These are phyloP conservation scores for Neostethus bicornis DNA, from an alignment of 2,797 vertebrate genomes.

Conservation along the genomic window DNA sequence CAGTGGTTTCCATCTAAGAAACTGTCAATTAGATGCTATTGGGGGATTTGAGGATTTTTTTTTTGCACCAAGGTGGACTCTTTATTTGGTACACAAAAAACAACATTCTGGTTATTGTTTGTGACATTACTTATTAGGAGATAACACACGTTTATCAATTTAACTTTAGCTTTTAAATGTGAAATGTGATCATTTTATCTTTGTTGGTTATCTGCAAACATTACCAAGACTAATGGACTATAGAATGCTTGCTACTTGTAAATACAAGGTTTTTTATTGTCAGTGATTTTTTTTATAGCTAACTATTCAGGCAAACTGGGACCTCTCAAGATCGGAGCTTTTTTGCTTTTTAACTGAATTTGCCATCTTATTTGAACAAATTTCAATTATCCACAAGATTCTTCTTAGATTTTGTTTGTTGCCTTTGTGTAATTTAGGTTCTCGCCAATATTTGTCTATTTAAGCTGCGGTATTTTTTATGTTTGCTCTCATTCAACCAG, in stretches of 20 bases:
- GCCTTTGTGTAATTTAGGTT: background rate
- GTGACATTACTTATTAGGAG: background rate
- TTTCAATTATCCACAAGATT: background rate
- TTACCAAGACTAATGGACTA: background rate
- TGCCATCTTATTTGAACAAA: background rate
- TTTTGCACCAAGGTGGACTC: too few species aligned
- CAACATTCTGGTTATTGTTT: background rate
- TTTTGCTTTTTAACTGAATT: background rate
- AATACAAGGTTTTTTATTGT: background rate
- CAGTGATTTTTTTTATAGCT: background rate
- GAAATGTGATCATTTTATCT: background rate
- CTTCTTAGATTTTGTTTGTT: background rate
- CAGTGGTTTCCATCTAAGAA: too few species aligned
- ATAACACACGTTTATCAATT: background rate
- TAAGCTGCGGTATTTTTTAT: background rate
- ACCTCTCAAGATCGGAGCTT: background rate
- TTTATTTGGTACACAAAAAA: background rate
- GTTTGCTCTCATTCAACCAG: background rate
- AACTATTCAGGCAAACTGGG: slow-evolving; percentile 1
- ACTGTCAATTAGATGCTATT: too few species aligned
- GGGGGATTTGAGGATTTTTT: too few species aligned
- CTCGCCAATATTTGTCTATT: background rate
- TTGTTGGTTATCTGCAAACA: background rate
- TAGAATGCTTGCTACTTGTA: background rate
- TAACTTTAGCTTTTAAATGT: background rate